Conservation (phyloP, 2,113 vertebrate species). For the Chaetops frenatus region DNA sequence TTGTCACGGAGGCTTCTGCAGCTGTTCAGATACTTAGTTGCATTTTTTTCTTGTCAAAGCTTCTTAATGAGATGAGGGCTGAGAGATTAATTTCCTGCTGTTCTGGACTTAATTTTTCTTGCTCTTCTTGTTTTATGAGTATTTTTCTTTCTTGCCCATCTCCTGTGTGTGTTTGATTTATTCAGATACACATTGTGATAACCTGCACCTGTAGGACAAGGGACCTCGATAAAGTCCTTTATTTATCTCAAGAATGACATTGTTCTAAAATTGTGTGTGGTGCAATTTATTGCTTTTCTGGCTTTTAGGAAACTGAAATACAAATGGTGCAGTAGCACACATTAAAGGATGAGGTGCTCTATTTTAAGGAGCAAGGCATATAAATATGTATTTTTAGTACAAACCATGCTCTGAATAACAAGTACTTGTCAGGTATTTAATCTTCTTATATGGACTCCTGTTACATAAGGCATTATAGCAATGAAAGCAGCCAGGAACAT, state of each 20-base stretch:
- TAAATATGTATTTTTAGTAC: neutral
- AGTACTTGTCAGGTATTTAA: neutral
- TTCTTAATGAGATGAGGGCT: constrained; percentile 22
- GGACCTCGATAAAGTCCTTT: neutral
- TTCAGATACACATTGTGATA: neutral
- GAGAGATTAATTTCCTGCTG: constrained; percentile 51
- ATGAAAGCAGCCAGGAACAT: neutral
- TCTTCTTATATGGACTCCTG: neutral
- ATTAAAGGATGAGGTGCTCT: neutral
- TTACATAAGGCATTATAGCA: neutral
- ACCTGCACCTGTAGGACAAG: constrained; percentile 9
- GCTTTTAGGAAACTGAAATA: neutral
- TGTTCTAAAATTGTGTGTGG: neutral
- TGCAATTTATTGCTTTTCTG: neutral
- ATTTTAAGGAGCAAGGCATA: neutral
- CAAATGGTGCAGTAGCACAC: neutral
- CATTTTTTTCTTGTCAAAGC: constrained; percentile 30
- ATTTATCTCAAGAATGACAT: constrained; percentile 5
- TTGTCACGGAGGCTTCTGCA: neutral
- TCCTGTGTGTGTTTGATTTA: neutral
- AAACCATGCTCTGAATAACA: neutral
- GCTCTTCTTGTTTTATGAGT: neutral
- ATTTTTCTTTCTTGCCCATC: neutral
- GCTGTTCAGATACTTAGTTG: constrained; percentile 8
- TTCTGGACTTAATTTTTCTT: neutral